Evolutionary conservation across 2,113 vertebrate species (phyloP).

Genomic region (Sminthopsis crassicaudata): DNA sequence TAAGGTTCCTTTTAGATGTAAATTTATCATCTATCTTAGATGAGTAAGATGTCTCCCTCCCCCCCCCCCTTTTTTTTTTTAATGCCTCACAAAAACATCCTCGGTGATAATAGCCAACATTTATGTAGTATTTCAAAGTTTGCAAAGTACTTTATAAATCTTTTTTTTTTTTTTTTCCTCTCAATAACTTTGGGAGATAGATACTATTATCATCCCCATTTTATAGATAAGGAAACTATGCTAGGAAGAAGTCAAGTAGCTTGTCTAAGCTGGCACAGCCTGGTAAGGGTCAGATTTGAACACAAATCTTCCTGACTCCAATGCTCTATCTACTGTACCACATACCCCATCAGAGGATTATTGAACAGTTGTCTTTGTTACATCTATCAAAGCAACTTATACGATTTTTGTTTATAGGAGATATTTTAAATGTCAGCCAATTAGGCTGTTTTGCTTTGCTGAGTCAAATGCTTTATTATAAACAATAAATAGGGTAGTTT

Average conservation of each 20-base stretch:
- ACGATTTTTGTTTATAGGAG: not conserved
- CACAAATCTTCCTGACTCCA: too few relatives aligned
- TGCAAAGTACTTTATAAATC: not conserved
- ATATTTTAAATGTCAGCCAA: not conserved
- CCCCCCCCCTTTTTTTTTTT: too few relatives aligned
- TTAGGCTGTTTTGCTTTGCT: not conserved
- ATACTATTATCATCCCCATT: not conserved
- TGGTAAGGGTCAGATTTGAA: not conserved
- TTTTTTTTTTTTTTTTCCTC: not conserved
- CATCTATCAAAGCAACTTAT: not conserved
- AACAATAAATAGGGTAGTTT: not conserved
- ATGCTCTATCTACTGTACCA: too few relatives aligned
- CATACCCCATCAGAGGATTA: not conserved
- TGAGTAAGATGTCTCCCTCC: too few relatives aligned
- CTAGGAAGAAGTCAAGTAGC: not conserved
- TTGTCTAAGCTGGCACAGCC: not conserved
- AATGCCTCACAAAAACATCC: not conserved
- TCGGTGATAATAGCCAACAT: not conserved
- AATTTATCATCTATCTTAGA: not conserved
- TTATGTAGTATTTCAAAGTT: not conserved
- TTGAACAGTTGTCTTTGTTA: not conserved
- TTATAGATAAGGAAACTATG: not conserved
- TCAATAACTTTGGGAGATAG: not conserved
- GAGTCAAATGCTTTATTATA: not conserved
- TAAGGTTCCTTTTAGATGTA: not conserved